These are phyloP conservation scores for Calephelis virginiensis DNA, from an alignment of 1,140 invertebrate species.

Conservation along the genomic window DNA sequence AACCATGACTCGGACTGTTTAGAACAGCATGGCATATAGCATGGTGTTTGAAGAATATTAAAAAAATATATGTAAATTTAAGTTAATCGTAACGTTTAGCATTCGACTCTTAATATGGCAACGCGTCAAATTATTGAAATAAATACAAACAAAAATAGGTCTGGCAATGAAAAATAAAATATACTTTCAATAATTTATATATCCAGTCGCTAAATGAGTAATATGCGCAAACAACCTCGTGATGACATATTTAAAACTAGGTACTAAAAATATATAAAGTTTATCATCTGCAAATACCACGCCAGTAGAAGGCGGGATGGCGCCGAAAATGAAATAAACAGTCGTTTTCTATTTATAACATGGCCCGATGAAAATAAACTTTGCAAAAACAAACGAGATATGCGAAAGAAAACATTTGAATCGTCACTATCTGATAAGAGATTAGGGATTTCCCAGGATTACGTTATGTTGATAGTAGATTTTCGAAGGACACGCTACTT, in stretches of 20 bases:
- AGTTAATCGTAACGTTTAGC: too few species aligned
- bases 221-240: not conserved
- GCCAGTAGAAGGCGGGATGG: not conserved
- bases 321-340: conserved; percentile 6
- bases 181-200: too few species aligned
- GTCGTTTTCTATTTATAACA: not conserved
- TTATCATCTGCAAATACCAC: not conserved
- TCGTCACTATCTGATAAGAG: conserved; percentile 1
- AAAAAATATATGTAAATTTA: too few species aligned
- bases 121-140: too few species aligned
- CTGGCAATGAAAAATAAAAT: too few species aligned
- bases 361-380: conserved; percentile 3
- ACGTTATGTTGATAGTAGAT: not conserved
- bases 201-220: too few species aligned
- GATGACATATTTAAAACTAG: conserved; percentile 4
- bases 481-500: not conserved
- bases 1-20: too few species aligned
- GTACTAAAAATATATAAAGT: conserved; percentile 7
- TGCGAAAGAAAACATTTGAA: not conserved
- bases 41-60: too few species aligned
- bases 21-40: too few species aligned
- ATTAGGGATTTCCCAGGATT: conserved; percentile 7
- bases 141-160: too few species aligned
- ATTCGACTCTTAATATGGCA: too few species aligned
- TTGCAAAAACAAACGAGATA: conserved; percentile 9